Base-by-base conservation (phyloP, 2,888 invertebrate species). In the Campoplex nolae region DNA sequence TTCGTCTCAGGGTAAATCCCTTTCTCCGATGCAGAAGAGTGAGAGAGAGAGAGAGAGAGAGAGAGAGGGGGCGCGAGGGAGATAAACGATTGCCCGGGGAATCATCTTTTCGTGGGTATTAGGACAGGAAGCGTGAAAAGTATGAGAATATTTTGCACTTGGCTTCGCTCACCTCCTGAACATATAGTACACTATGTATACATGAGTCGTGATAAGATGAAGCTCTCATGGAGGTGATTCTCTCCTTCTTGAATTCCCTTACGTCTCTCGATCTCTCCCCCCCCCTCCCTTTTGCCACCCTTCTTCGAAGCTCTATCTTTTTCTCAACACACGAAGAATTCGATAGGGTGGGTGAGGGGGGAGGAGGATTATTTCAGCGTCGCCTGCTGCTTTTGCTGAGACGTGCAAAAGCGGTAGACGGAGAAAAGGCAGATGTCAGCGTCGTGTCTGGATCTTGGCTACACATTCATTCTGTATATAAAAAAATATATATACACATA, bases 61-160 rank as follows among this genome's bases (percentile, higher is more conserved):
- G 42, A 42, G 42, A 42, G 42, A 42, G 42, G 42, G 42, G 38
- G 38, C 3, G 38, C 3, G 48, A 67, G 89, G 86, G 89, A 86
- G 89, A 85, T 88, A 87, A 85, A 83, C 84, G 87, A 83, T 88
- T 84, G 83, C 83, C 85, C 83, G 58, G 84, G 83, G 86, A 88
- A 88, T 87, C 85, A 85, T 85, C 86, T 88, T 80, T 86, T 80
- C 86, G 71, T 76, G 85, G 85, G 89, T 86, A 89, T 90, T 90
- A 90, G 84, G 85, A 83, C 51, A 58, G 32, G 80, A 76, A 84
- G 88, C 80, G 88, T 82, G 86, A 90, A 89, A 91, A 90, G 89
- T 90, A 90, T 89, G 92, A 90, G 92, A 91, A 92, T 92, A 92
- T 92, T 91, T 92, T 90, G 88, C 88, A 81, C 62, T 79, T 70